Percentiles rank a stretch among this genome's conserved stretches.
phyloP scores from a whole-genome alignment of 2,113 vertebrate species.

The Sceloporus undulatus region DNA sequence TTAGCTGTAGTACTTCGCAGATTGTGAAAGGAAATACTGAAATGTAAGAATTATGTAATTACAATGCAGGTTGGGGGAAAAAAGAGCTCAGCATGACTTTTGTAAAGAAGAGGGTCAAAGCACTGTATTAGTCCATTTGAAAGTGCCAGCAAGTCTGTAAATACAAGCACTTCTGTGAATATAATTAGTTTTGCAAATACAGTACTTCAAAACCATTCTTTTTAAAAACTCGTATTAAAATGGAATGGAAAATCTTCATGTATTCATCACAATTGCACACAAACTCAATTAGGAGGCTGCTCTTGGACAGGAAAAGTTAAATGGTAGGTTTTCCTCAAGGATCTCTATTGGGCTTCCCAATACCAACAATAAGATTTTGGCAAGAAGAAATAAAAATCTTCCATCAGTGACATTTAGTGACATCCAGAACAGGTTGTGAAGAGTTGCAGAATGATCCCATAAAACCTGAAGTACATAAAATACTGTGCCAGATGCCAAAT shows the following conservation, averaged over 20 bases:
- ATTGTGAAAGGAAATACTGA: not conserved
- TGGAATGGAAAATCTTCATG: not conserved
- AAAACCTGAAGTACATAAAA: conserved; percentile 31
- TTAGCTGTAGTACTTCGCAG: not conserved
- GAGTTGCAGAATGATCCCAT: conserved; percentile 36
- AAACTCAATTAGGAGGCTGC: not conserved
- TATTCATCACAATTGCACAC: not conserved
- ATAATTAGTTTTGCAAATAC: not conserved
- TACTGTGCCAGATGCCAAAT: conserved; percentile 26
- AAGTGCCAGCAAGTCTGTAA: not conserved
- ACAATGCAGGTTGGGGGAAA: not conserved
- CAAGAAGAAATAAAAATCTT: not conserved
- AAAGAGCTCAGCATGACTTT: not conserved
- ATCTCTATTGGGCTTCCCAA: not conserved
- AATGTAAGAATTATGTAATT: not conserved
- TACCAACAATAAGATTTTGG: not conserved
- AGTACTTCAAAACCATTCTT: not conserved
- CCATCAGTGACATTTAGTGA: conserved; percentile 29
- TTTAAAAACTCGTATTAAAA: not conserved
- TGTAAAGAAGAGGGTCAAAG: not conserved
- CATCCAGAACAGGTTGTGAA: conserved; percentile 32
- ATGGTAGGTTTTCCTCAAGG: not conserved
- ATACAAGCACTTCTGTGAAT: not conserved
- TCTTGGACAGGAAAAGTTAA: conserved; percentile 9
- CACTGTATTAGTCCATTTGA: not conserved